phyloP scores from a whole-genome alignment of 2,113 vertebrate species.

The Lamprotornis superbus region DNA sequence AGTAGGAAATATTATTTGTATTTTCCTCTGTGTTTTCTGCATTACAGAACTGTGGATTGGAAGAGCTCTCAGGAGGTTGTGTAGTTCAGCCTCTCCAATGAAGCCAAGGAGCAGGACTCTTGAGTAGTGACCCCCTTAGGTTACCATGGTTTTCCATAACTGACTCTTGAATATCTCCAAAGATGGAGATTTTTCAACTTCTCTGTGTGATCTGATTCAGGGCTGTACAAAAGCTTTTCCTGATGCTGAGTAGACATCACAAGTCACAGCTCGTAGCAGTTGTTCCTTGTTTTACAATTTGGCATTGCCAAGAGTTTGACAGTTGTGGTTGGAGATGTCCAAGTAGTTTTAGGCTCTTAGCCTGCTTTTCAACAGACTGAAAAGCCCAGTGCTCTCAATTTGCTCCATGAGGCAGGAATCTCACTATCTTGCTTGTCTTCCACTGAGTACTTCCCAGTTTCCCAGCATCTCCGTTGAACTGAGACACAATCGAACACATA shows the following conservation, averaged over 20 bases:
- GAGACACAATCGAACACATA: background rate
- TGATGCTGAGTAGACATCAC: background rate
- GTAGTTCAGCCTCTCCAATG: background rate
- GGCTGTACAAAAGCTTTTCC: background rate
- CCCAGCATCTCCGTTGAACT: background rate
- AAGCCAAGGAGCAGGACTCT: background rate
- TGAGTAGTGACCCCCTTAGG: background rate
- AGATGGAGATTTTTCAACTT: background rate
- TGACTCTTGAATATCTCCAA: background rate
- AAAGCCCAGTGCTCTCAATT: background rate
- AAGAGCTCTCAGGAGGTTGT: background rate
- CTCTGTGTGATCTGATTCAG: background rate
- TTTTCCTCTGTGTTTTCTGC: background rate
- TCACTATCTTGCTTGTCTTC: background rate
- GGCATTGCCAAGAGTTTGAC: background rate
- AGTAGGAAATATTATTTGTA: fast-evolving
- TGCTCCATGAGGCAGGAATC: background rate
- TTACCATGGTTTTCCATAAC: background rate
- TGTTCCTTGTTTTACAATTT: background rate
- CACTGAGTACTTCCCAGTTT: background rate
- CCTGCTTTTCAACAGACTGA: background rate
- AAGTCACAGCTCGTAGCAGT: background rate
- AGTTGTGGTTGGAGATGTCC: fast-evolving
- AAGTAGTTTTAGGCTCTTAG: background rate
- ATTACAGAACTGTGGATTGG: background rate